A percentile compares a stretch with the other conserved stretches of the same genome.
Conservation (phyloP, 1,140 invertebrate genomes). For the Tribolium madens region DNA sequence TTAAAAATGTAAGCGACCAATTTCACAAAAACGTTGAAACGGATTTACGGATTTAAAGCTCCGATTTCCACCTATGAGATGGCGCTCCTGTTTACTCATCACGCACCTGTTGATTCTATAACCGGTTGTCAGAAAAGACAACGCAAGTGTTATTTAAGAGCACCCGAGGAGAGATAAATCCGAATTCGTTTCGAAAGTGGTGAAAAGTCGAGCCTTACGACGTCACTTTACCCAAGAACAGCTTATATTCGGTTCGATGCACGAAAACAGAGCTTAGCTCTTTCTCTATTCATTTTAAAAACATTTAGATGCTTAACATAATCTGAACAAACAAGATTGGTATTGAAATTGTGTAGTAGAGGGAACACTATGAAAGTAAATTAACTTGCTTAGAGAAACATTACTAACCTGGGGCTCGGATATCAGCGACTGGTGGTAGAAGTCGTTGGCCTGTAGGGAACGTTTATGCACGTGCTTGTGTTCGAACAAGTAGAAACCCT, state of each 20-base stretch:
- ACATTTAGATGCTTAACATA: constrained; percentile 43
- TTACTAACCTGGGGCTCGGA: constrained; percentile 81
- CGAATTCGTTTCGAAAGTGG: background rate
- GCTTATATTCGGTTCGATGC: background rate
- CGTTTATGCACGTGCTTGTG: constrained; percentile 85
- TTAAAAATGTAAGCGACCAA: background rate
- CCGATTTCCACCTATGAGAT: background rate
- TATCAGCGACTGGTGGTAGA: constrained; percentile 79
- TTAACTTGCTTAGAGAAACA: constrained; percentile 23
- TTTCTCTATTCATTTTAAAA: constrained; percentile 43
- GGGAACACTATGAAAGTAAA: constrained; percentile 32
- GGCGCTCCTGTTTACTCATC: background rate
- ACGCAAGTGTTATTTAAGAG: background rate
- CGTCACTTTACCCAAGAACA: constrained; percentile 7
- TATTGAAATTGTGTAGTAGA: constrained; percentile 31
- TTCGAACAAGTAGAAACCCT: constrained; percentile 85
- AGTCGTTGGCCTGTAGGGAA: constrained; percentile 77
- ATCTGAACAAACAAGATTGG: constrained; percentile 45
- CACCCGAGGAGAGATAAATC: background rate
- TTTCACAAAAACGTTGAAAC: background rate
- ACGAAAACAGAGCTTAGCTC: background rate
- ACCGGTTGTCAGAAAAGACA: background rate
- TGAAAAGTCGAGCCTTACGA: background rate
- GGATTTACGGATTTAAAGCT: background rate
- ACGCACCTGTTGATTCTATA: background rate